Base-by-base conservation (phyloP, 1,140 invertebrate genomes). In the Cyclina sinensis region DNA sequence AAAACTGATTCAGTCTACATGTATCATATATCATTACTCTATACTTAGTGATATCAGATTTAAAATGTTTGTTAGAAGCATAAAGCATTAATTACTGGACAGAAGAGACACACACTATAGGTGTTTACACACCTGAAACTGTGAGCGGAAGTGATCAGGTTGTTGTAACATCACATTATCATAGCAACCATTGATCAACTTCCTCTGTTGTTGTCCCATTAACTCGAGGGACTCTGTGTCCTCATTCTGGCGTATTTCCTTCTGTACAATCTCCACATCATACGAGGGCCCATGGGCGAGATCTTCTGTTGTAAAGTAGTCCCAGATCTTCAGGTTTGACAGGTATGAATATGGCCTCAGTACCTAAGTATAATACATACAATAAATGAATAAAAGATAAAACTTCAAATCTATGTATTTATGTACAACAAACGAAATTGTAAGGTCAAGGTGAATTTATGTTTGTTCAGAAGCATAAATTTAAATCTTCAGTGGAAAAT, bases 221-320 rank as follows among this genome's bases (percentile, higher is more conserved):
- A 92, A 89, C 54, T 92, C 89, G 3, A 90, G 82, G 1, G 86
- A 90, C 43, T 94, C 94, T 54, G 92, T 86, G n/a, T 95, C 94
- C 43, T 94, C 93, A 65, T 92, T 92, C 39, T 92, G 91, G 37
- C 90, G 73, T 35, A 93, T 85, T 81, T 94, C 93, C 32, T 91
- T 90, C 12, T 94, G 90, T 5, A 92, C 88, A 35, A 98, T 96
- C 94, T 99, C 99, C 14, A 98, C 96, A 96, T 99, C 99, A 94
- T 99, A 99, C 0, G 98, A 97, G 0, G 99, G 97, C 11, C 99
- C 99, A 94, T 98, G 97, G 0, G 97, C 97, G 14, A 99, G 95
- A 95, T 99, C 98, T 95, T 99, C 99, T 91, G 97, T 97, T 11
- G 98, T 96, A 95, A 98, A 99, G 96, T 99, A 99, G 88, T 98